Evolutionary conservation across 2,113 vertebrate genomes (phyloP).

Genomic region (Myotis davidii): DNA sequence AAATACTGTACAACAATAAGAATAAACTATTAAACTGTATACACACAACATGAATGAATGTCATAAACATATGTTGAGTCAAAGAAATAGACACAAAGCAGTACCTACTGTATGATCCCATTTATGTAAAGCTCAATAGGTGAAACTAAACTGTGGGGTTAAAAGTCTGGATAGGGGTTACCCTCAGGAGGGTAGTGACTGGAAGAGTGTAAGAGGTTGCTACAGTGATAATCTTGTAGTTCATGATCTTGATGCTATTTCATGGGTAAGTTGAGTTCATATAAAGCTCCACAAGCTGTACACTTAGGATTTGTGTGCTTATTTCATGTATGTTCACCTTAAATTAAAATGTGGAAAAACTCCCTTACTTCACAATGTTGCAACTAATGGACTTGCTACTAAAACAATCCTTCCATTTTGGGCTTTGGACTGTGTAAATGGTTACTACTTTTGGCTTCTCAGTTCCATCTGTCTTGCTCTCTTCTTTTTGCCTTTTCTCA

Average conservation of each 20-base stretch:
- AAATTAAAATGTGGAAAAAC: constrained; percentile 1
- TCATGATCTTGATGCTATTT: background rate
- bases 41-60: background rate
- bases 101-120: background rate
- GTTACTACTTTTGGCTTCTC: background rate
- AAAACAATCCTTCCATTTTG: background rate
- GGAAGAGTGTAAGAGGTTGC: background rate
- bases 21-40: background rate
- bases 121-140: background rate
- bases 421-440: background rate
- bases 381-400: background rate
- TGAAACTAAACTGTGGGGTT: background rate
- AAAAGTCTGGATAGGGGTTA: background rate
- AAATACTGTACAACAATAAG: background rate
- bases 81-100: constrained; percentile 8
- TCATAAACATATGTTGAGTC: background rate
- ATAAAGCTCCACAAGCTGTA: background rate
- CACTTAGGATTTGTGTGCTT: background rate
- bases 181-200: background rate
- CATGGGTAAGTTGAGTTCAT: background rate
- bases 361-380: background rate
- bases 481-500: background rate
- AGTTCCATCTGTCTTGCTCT: background rate
- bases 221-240: background rate
- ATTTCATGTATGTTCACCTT: background rate